Percentiles rank a stretch among this genome's conserved stretches.
These are phyloP conservation scores for Hydrophis major DNA, from an alignment of 2,797 vertebrate genomes.

Conservation along the genomic window DNA sequence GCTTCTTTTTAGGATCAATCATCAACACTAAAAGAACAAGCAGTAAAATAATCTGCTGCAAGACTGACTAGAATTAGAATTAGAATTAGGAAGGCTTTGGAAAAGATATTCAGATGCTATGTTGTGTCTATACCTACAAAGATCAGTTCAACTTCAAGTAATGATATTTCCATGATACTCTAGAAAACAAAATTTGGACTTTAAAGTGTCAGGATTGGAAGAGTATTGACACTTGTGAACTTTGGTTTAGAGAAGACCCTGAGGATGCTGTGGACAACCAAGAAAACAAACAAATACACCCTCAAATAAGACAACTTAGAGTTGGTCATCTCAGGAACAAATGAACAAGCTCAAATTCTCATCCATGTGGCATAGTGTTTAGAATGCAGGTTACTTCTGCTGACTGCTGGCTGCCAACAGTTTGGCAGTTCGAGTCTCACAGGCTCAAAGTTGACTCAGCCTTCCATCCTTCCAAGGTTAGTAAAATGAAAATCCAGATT, in stretches of 20 bases:
- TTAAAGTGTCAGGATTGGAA: neutral
- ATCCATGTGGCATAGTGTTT: no score
- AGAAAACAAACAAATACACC: neutral
- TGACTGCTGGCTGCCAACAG: no score
- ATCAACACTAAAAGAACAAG: neutral
- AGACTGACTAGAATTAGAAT: neutral
- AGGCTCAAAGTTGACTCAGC: no score
- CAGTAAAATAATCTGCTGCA: neutral
- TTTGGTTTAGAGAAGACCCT: neutral
- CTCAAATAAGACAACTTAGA: neutral
- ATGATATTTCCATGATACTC: neutral
- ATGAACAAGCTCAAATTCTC: neutral
- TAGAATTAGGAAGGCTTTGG: neutral
- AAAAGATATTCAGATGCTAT: neutral
- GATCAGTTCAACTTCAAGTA: neutral
- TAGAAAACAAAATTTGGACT: neutral
- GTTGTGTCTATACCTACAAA: neutral
- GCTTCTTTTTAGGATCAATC: neutral
- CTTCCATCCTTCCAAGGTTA: no score
- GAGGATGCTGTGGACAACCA: neutral
- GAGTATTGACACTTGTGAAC: neutral
- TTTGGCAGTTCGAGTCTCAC: no score
- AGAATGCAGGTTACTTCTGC: no score
- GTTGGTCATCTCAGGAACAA: neutral
- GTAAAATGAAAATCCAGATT: no score